A percentile compares a stretch with the other conserved stretches of the same genome.
Conservation (phyloP, 2,113 vertebrate genomes). For the Ceyx melanurus region DNA sequence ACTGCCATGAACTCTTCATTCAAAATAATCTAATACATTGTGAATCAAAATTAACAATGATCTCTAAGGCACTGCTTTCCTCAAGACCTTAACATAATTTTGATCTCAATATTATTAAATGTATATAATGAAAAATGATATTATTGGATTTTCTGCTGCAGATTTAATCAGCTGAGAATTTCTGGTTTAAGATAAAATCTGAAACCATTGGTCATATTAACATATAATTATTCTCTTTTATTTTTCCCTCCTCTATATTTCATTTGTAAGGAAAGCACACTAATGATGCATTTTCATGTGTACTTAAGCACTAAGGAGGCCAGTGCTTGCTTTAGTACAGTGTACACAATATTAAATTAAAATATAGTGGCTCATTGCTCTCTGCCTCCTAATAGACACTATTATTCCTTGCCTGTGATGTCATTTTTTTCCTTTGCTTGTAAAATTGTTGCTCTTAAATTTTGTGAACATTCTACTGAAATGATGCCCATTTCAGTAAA, state of each 20-base stretch:
- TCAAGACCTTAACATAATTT: not conserved
- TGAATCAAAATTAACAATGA: not conserved
- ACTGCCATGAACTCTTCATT: not conserved
- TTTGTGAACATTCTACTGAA: not conserved
- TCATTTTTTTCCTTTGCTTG: not conserved
- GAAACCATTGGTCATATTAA: not conserved
- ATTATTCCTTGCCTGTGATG: not conserved
- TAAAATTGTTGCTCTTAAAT: not conserved
- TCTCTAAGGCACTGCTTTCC: not conserved
- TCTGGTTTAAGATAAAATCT: not conserved
- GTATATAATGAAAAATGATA: not conserved
- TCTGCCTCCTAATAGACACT: not conserved
- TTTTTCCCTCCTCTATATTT: not conserved
- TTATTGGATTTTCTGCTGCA: not conserved
- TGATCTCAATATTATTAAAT: not conserved
- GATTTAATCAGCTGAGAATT: not conserved
- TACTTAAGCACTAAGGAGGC: not conserved
- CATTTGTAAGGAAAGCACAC: not conserved
- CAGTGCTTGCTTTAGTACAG: not conserved
- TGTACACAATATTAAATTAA: not conserved
- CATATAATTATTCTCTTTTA: not conserved
- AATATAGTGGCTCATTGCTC: not conserved
- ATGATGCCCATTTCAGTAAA: not conserved
- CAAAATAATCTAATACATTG: not conserved
- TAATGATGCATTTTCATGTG: not conserved